Percentiles rank a stretch among this genome's conserved stretches.
Evolutionary conservation across 2,797 vertebrate species (phyloP).

Genomic region (Labeo calbasu): DNA sequence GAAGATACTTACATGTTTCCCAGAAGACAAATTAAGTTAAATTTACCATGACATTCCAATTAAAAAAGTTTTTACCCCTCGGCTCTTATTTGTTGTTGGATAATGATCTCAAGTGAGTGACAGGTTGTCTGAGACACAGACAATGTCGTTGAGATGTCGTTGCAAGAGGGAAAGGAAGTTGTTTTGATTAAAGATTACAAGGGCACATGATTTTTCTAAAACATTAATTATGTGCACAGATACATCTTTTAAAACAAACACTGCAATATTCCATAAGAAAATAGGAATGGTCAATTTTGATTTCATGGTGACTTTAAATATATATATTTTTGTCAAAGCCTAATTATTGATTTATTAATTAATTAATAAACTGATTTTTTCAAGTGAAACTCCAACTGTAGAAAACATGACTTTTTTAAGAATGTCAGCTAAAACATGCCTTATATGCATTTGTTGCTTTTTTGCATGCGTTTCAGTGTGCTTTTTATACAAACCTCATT

Average conservation of each 20-base stretch:
- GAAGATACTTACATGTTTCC: too few species aligned
- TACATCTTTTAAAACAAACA: neutral
- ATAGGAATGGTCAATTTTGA: neutral
- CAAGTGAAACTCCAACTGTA: neutral
- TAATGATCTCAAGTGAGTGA: neutral
- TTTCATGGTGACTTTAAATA: neutral
- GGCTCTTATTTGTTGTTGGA: neutral
- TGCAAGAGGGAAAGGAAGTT: neutral
- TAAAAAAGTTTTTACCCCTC: too few species aligned
- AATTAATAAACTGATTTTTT: neutral
- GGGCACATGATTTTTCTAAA: neutral
- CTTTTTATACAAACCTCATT: conserved; percentile 4
- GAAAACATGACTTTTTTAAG: neutral
- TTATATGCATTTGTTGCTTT: neutral
- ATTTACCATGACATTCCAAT: too few species aligned
- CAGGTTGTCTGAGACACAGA: neutral
- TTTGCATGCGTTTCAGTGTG: neutral
- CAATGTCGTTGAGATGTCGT: too few species aligned
- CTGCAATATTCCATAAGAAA: neutral
- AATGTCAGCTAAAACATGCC: neutral
- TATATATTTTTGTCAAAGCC: neutral
- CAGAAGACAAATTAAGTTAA: too few species aligned
- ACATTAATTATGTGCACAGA: neutral
- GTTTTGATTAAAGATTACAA: conserved; percentile 2
- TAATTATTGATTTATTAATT: neutral